Evolutionary conservation across 2,888 invertebrate genomes (phyloP), one percentile per base, ranked within the genome.

Genomic region (Drosophila pseudotalamancana): DNA sequence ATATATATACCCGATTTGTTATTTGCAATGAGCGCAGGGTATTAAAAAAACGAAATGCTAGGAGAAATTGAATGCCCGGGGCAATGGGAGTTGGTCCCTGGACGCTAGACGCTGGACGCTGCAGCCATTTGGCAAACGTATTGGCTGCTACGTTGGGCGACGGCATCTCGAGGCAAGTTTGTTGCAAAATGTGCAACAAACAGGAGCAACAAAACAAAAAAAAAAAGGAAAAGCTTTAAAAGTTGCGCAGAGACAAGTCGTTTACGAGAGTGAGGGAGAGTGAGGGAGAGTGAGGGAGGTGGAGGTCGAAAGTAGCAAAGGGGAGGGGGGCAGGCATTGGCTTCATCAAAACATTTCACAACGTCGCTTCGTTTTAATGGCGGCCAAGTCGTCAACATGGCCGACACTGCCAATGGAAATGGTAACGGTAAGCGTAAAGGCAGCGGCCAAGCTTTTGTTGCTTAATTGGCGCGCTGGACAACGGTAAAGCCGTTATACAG

Each of bases 391-490:
- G 54, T 64, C 59, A 55, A 31, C 55, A 39, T 49, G 35, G 45
- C 39, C 56, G 35, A 23, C 51, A 25, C 29, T 50, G 51, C 23
- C 34, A 37, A 34, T 19, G 32, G 45, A 14, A 31, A 37, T 14
- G 35, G 45, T 14, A 34, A 37, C 29, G 32, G 40, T 46, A 34
- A 50, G 25, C 50, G 50, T 29, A 53, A 61, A 68, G 42, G 51
- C 27, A 60, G 57, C 49, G 51, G 50, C 62, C 51, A 37, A 43
- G 64, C 81, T 81, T 81, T 84, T 80, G 80, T 80, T 81, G 81
- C 83, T 81, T 81, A 81, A 81, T 81, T 81, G 81, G 83, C 77
- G 86, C 65, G 56, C 67, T 69, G 77, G 67, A 43, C n/a, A n/a
- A n/a, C 69, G 46, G 5, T 60, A 6, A 60, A 63, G 14, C 25